phyloP scores from a whole-genome alignment of 2,797 vertebrate genomes.

The Tadarida brasiliensis region DNA sequence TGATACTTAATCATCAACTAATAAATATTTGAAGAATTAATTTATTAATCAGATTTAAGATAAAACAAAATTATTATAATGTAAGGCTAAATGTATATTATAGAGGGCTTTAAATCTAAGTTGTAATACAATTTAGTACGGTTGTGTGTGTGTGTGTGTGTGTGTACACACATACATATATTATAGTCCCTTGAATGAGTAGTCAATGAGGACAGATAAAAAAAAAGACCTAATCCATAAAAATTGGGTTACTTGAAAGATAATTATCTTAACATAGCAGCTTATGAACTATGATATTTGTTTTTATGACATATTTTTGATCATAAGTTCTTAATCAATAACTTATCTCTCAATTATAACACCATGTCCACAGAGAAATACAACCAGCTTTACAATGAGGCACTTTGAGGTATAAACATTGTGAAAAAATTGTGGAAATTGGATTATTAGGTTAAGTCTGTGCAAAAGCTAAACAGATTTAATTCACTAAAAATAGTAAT shows the following conservation, averaged over 20 bases:
- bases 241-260: neutral
- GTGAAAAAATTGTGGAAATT: neutral
- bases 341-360: neutral
- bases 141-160: neutral
- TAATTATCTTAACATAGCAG: neutral
- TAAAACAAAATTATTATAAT: slow-evolving; percentile 1
- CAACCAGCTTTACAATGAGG: neutral
- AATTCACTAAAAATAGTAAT: neutral
- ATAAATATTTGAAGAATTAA: neutral
- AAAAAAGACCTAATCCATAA: neutral
- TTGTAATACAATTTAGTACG: neutral
- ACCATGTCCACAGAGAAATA: neutral
- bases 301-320: slow-evolving; percentile 8
- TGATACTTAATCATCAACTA: neutral
- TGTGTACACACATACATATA: neutral
- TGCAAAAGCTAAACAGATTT: neutral
- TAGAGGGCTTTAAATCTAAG: neutral
- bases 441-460: neutral
- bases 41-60: neutral
- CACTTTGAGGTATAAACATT: neutral
- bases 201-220: neutral
- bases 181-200: neutral
- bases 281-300: neutral
- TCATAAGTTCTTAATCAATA: neutral
- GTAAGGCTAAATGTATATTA: neutral